Conservation (phyloP, 2,113 vertebrate genomes). For the Enhydra lutris region DNA sequence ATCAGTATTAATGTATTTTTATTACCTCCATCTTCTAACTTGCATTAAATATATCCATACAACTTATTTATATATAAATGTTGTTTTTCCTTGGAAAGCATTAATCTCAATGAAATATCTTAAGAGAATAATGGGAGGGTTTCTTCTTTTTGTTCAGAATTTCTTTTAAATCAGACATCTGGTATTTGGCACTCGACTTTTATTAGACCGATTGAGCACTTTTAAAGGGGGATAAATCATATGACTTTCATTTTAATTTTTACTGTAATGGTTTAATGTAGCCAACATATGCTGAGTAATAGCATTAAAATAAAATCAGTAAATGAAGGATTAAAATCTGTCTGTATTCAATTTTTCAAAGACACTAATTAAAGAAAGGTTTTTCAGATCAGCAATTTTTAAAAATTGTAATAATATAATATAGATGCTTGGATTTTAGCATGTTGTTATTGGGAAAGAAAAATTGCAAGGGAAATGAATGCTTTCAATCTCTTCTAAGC, state of each 20-base stretch:
- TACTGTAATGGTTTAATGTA: slow-evolving; percentile 75
- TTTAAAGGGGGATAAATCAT: slow-evolving; percentile 75
- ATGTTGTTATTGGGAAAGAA: slow-evolving; percentile 37
- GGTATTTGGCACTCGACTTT: slow-evolving; percentile 72
- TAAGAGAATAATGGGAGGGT: slow-evolving; percentile 47
- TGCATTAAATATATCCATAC: background rate
- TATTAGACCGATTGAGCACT: slow-evolving; percentile 66
- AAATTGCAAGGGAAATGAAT: slow-evolving; percentile 13
- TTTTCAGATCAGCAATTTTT: slow-evolving; percentile 45
- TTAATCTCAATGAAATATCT: slow-evolving; percentile 50
- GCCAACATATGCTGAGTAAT: slow-evolving; percentile 75
- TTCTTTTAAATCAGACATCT: slow-evolving; percentile 74
- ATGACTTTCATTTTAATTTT: slow-evolving; percentile 79
- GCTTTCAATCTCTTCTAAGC: background rate
- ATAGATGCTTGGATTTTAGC: slow-evolving; percentile 43
- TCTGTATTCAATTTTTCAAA: slow-evolving; percentile 69
- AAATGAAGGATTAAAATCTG: slow-evolving; percentile 68
- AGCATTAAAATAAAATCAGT: slow-evolving; percentile 74
- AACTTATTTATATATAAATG: slow-evolving; percentile 9
- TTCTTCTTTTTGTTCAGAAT: slow-evolving; percentile 54
- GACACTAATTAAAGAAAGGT: slow-evolving; percentile 66
- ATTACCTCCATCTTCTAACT: background rate
- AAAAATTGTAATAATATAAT: slow-evolving; percentile 44
- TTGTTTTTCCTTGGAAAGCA: slow-evolving; percentile 3
- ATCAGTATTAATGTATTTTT: background rate